Conservation (phyloP, 2,797 vertebrate species). For the Pipistrellus pipistrellus region DNA sequence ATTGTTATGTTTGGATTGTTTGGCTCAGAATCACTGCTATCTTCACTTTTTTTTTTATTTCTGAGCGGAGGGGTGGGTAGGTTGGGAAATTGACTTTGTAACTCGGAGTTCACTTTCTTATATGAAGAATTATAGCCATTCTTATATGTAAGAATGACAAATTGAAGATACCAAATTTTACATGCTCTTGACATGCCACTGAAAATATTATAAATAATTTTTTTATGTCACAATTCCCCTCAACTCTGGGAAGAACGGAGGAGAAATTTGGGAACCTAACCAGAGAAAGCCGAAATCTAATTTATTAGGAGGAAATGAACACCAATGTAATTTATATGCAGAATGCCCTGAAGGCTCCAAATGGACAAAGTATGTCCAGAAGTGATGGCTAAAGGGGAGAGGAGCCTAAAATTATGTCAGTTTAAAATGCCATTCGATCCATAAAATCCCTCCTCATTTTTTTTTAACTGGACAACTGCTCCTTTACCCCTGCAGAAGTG, state of each 20-base stretch:
- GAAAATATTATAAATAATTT: background rate
- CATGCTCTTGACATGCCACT: background rate
- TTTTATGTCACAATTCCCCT: background rate
- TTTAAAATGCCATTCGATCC: background rate
- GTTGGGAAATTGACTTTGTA: background rate
- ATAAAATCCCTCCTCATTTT: background rate
- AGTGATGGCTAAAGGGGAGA: background rate
- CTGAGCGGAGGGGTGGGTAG: too few relatives aligned
- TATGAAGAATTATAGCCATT: background rate
- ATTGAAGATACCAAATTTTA: background rate
- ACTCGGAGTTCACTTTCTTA: background rate
- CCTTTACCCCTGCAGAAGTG: background rate
- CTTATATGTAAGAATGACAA: background rate
- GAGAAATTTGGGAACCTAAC: constrained; percentile 41
- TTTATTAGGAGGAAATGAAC: background rate
- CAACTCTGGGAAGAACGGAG: constrained; percentile 7
- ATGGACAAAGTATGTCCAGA: background rate
- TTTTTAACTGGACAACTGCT: background rate
- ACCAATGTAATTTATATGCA: background rate
- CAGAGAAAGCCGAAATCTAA: background rate
- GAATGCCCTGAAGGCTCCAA: background rate
- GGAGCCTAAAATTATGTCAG: background rate
- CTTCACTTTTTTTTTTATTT: background rate
- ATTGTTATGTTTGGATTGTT: background rate
- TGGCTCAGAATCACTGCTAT: background rate